Evolutionary conservation across 2,888 invertebrate species (phyloP), one percentile per base, ranked within the genome.

Genomic region (Habrosyne pyritoides): DNA sequence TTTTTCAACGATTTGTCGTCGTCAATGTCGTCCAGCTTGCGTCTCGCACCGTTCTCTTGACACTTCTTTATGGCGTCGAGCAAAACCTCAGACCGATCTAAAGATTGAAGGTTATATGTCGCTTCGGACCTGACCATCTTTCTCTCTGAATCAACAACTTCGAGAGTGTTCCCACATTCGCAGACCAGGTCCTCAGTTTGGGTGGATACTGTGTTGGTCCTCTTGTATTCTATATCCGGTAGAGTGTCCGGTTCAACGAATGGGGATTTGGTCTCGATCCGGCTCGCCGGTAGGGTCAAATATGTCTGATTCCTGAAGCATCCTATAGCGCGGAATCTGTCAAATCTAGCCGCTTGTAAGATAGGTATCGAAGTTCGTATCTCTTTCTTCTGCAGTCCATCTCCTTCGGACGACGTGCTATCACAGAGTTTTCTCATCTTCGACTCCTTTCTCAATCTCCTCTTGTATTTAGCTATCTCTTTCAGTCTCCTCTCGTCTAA

Each of bases 361-460:
- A 93, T 93, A 0, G 93, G 93, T 64, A 93, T 93, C 0, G 93
- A 93, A 0, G 93, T 93, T 8, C 85, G 86, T 0, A 86, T 83
- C 53, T 89, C 88, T 50, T 85, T 88, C 0, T 75, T 75, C 46
- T 77, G 79, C 24, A 74, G 53, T 0, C 77, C 73, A 5, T 91
- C 91, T 0, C 89, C 89, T 64, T 92, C 91, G 0, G 91, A 92
- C 0, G 90, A 90, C 0, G 89, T 90, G 60, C 90, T 89, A 60
- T 93, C 91, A 56, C 85, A 86, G 12, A 87, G 70, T 66, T 88
- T 90, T 47, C 84, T 91, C 30, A 87, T 65, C 55, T 88, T 91
- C 63, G 77, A 86, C 75, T 93, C 93, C 65, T 93, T 93, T 18
- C 91, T 73, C 66, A 91, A 68, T 54, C 87, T 77, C 7, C 92